Conservation (phyloP, 2,797 vertebrate species). For the Sphenopsis melanotis region DNA sequence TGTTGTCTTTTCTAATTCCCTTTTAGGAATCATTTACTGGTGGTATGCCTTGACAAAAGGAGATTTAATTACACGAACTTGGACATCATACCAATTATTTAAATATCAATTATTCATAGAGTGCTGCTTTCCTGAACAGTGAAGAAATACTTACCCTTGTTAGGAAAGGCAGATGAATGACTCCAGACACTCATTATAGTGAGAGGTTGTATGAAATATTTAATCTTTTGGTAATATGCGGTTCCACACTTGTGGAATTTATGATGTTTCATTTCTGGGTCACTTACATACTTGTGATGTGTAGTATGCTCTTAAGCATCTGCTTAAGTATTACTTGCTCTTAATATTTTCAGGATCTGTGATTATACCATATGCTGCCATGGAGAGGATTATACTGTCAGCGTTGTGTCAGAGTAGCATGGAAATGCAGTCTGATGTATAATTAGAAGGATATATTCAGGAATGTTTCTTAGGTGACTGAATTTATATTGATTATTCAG, state of each 20-base stretch:
- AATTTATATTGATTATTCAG: slow-evolving; percentile 7
- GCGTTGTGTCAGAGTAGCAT: background rate
- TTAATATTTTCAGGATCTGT: background rate
- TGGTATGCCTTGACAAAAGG: background rate
- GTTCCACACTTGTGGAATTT: background rate
- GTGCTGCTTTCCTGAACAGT: background rate
- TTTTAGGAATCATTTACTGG: background rate
- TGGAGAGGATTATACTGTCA: slow-evolving; percentile 6
- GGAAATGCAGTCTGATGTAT: background rate
- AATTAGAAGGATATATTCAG: slow-evolving; percentile 11
- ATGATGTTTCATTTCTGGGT: background rate
- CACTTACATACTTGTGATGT: background rate
- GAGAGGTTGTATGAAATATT: background rate
- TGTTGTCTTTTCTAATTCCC: background rate
- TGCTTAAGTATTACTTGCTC: background rate
- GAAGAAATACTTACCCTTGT: background rate
- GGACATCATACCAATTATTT: background rate
- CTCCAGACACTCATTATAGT: background rate
- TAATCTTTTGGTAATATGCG: background rate
- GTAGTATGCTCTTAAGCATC: background rate
- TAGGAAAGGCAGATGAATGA: background rate
- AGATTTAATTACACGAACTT: background rate
- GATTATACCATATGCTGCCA: slow-evolving; percentile 6
- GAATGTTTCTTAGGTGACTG: background rate
- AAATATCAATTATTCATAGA: background rate